Percentiles rank a stretch among this genome's conserved stretches.
phyloP scores from a whole-genome alignment of 2,888 invertebrate species.

The Fragum sueziense region DNA sequence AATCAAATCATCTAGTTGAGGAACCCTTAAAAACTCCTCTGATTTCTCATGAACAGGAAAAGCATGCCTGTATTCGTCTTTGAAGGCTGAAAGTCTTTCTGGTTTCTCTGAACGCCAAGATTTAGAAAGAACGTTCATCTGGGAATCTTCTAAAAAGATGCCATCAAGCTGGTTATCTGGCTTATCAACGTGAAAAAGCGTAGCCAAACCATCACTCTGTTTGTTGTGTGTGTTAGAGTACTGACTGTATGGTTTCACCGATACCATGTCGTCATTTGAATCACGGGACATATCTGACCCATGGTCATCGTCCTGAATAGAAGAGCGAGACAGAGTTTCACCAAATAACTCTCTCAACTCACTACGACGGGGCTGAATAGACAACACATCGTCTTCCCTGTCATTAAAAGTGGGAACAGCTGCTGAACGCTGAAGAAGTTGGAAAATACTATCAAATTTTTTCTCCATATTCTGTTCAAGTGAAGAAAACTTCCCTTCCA shows the following conservation, averaged over 20 bases:
- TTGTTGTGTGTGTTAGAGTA: not conserved
- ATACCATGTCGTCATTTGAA: not conserved
- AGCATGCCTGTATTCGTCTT: slow-evolving; percentile 23
- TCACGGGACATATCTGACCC: slow-evolving; percentile 4
- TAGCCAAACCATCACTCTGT: not conserved
- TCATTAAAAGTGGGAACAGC: not conserved
- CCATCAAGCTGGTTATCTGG: slow-evolving; percentile 1
- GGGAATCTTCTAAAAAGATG: not conserved
- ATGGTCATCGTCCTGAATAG: not conserved
- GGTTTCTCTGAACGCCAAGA: slow-evolving; percentile 26
- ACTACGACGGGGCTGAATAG: not conserved
- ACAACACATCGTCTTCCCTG: not conserved
- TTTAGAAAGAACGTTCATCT: slow-evolving; percentile 8
- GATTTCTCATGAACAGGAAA: slow-evolving; percentile 25
- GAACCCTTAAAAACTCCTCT: slow-evolving; percentile 26
- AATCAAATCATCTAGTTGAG: slow-evolving; percentile 26
- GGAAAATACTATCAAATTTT: not conserved
- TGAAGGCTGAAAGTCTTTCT: slow-evolving; percentile 31
- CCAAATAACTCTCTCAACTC: slow-evolving; percentile 6
- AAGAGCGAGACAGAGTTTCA: not conserved
- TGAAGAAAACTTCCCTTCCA: not conserved
- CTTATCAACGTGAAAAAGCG: not conserved
- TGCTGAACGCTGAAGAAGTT: not conserved
- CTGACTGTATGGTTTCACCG: slow-evolving; percentile 2
- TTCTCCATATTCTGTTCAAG: not conserved